Evolutionary conservation across 1,140 invertebrate genomes (phyloP), one percentile per base, ranked within the genome.

Genomic region (Drosophila mauritiana): DNA sequence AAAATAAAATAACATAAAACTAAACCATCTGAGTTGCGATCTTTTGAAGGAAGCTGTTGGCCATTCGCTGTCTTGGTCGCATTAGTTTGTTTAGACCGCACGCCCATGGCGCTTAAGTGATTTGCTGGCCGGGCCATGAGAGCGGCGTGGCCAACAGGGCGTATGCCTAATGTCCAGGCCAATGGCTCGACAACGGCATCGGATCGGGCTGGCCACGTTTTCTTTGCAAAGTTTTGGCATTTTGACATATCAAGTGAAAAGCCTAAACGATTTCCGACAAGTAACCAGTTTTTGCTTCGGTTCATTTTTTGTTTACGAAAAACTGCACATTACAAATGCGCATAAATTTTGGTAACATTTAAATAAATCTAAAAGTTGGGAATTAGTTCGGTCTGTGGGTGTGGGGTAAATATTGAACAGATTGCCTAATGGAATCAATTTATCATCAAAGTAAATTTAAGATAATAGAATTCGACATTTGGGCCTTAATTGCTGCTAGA

Each of bases 171-270:
- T 76, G 67, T 25, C 62, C 64, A 53, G 54, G 46, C 54, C 62
- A 62, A 64, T 64, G 54, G 55, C 58, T 67, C 34, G 49, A 31
- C 65, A 53, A 39, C 59, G 64, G 25, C 62, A 46, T 55, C 42
- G 53, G 39, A 52, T 55, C 37, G 52, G 39, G 43, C 65, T n/a
- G 27, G 65, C 67, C 57, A 54, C 73, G 68, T 58, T 78, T 65
- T 65, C 52, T 78, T 64, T 63, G 80, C 75, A 80, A 63, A 62
- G 37, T 77, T 89, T 78, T 79, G 83, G 76, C 84, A 88, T 89
- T 88, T 88, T 88, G 83, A 88, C 83, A 88, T 89, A 89, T 89
- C 84, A 88, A 88, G 79, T 83, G 70, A 79, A 89, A 86, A 88
- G 79, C 67, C 79, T 77, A 69, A 73, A 45, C 80, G 79, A 89